Evolutionary conservation across 2,797 vertebrate species (phyloP), one percentile per base, ranked within the genome.

Genomic region (Pipistrellus kuhlii): DNA sequence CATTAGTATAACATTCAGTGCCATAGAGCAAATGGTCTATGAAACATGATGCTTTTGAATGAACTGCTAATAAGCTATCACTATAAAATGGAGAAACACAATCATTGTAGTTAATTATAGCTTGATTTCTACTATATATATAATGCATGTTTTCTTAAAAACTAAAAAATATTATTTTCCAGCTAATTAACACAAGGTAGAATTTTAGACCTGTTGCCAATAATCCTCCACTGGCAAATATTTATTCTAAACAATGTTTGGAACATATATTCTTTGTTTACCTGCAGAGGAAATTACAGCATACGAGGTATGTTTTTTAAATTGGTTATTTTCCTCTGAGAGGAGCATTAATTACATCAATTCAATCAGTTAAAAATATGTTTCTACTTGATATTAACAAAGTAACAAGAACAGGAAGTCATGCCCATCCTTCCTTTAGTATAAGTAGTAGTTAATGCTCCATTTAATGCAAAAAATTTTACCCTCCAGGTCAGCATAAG

Each of bases 71-170:
- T 51, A 62, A 5, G 15, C 2, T 38, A 30, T 66, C 25, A 72
- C 41, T 64, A 46, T 77, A 55, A 69, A 88, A 88, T 69, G 80
- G n/a, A 91, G 46, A 90, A 66, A 94, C 12, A 77, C 17, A 76
- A 69, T 27, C 38, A 71, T 18, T 78, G n/a, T 55, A 85, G 20
- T 48, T 75, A 48, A 53, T 38, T 55, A 86, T 3, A 77, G 17
- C 18, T 55, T 69, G 23, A 59, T 64, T 89, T 35, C 53, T 41
- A 62, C 27, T 17, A 18, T 44, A 18, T 44, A 59, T 27, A 51
- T 30, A 66, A 86, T 57, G 57, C 15, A 82, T 73, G 3, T 68
- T 88, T 93, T 44, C 35, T 66, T 76, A 62, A 93, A 73, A 93
- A 38, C n/a, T 32, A 57, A 94, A 82, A 69, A 38, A 59, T 27